Conservation (phyloP, 2,888 invertebrate species). For the Lepidochrysops patricia region DNA sequence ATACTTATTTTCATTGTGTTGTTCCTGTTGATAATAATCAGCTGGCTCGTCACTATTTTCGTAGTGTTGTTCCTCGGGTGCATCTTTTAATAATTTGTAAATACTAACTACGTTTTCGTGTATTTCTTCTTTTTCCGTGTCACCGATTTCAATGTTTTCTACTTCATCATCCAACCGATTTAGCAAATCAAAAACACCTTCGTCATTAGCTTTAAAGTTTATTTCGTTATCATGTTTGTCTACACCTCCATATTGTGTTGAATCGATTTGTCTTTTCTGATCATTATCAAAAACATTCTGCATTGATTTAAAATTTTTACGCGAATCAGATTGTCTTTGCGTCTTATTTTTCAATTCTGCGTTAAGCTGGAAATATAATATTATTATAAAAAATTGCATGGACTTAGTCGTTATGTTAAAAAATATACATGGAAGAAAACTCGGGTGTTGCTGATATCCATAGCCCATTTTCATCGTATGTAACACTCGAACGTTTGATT, state of each 20-base stretch:
- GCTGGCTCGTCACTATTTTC: not conserved
- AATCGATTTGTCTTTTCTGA: too few relatives aligned
- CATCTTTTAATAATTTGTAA: not conserved
- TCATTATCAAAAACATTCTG: not conserved
- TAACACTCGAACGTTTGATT: too few relatives aligned
- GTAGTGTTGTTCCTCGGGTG: not conserved
- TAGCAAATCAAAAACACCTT: not conserved
- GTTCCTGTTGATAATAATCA: not conserved
- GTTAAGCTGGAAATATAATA: not conserved
- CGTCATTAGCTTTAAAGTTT: not conserved
- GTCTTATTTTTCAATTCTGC: not conserved
- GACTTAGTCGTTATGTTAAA: too few relatives aligned
- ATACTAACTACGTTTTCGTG: not conserved
- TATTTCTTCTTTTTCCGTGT: constrained; percentile 4
- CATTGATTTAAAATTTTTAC: too few relatives aligned
- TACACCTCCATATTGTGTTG: too few relatives aligned
- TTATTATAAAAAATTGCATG: not conserved
- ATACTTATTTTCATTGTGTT: too few relatives aligned
- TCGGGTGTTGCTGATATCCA: too few relatives aligned
- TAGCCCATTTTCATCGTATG: too few relatives aligned
- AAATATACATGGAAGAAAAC: too few relatives aligned
- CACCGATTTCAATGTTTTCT: constrained; percentile 1
- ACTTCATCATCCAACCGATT: constrained; percentile 3
- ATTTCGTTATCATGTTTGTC: not conserved
- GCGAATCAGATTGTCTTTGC: not conserved